A percentile compares a stretch with the other conserved stretches of the same genome.
Conservation (phyloP, 2,113 vertebrate species). For the Dromas ardeola region DNA sequence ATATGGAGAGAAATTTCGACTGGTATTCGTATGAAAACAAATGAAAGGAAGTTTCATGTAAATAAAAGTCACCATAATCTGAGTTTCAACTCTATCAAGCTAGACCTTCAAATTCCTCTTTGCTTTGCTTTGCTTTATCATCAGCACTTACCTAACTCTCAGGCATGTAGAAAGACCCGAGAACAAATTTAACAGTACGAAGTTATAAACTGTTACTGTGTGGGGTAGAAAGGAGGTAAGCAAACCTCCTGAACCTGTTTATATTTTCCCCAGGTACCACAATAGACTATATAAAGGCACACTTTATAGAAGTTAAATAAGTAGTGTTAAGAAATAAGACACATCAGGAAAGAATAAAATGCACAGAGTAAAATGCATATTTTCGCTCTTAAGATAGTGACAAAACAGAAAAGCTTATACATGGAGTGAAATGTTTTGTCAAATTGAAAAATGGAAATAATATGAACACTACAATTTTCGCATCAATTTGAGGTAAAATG, state of each 20-base stretch:
- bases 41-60: not conserved
- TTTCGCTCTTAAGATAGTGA: conserved; percentile 59
- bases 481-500: conserved; percentile 64
- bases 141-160: not conserved
- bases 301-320: conserved; percentile 44
- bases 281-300: not conserved
- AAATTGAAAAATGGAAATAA: conserved; percentile 72
- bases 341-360: conserved; percentile 41
- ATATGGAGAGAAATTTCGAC: not conserved
- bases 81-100: not conserved
- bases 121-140: not conserved
- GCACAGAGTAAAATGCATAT: conserved; percentile 38
- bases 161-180: not conserved
- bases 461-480: conserved; percentile 69
- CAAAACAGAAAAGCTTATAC: conserved; percentile 43
- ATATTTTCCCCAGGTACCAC: not conserved
- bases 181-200: not conserved
- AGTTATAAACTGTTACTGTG: not conserved
- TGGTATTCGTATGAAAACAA: not conserved
- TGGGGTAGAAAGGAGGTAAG: not conserved
- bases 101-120: not conserved
- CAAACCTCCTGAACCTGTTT: not conserved
- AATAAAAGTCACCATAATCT: not conserved
- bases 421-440: conserved; percentile 55
- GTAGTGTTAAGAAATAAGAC: conserved; percentile 33